Percentiles rank a stretch among this genome's conserved stretches.
phyloP scores from a whole-genome alignment of 2,113 vertebrate genomes.

The Prionailurus bengalensis region DNA sequence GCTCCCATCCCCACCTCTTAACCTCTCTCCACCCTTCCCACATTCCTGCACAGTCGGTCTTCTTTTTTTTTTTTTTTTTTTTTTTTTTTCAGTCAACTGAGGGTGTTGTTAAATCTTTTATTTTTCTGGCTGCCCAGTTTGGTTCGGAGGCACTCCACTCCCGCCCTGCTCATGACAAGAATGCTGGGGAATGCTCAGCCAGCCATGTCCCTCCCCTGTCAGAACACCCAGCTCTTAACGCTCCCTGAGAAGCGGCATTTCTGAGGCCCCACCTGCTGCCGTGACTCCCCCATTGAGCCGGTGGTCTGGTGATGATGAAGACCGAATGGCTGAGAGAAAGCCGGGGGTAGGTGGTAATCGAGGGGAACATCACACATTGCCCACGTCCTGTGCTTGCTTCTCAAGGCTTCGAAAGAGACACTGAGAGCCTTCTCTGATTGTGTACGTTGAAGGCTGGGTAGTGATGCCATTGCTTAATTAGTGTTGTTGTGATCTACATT shows the following conservation, averaged over 20 bases:
- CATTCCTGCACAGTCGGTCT: constrained; percentile 72
- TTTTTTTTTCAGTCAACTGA: constrained; percentile 78
- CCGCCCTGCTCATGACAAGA: constrained; percentile 75
- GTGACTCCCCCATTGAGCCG: background rate
- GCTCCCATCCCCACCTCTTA: constrained; percentile 5
- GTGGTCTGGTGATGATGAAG: background rate
- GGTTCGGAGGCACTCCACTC: constrained; percentile 70
- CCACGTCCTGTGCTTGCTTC: background rate
- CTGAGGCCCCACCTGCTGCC: background rate
- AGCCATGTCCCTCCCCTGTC: constrained; percentile 63
- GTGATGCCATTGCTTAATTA: constrained; percentile 65
- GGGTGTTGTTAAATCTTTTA: constrained; percentile 80
- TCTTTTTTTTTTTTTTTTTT: constrained; percentile 82
- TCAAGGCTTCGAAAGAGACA: background rate
- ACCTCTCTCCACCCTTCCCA: constrained; percentile 64
- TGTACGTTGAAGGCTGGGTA: background rate
- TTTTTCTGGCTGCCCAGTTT: constrained; percentile 74
- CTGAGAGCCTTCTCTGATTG: background rate
- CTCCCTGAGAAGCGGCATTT: background rate
- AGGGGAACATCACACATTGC: fast-evolving
- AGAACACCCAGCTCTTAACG: constrained; percentile 70
- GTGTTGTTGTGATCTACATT: constrained; percentile 24
- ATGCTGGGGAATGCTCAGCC: constrained; percentile 78
- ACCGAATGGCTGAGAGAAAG: background rate
- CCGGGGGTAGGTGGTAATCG: background rate